Conservation (phyloP, 2,888 invertebrate species). For the Cosmorhoe ocellata region DNA sequence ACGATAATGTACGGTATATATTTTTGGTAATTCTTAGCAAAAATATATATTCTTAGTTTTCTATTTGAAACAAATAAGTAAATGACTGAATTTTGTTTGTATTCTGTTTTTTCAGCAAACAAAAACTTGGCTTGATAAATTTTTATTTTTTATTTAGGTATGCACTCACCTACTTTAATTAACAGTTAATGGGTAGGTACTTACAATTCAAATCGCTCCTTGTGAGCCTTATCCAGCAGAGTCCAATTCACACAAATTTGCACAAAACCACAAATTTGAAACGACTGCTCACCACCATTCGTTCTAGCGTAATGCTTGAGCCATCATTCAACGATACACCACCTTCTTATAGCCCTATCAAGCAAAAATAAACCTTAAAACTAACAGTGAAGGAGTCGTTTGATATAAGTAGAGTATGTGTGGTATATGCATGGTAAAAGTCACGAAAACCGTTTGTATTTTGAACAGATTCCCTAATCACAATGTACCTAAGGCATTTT, state of each 20-base stretch:
- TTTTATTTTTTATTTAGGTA: no score
- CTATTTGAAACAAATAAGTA: no score
- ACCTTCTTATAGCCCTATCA: neutral
- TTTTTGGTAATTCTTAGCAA: no score
- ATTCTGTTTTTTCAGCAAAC: no score
- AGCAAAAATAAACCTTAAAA: constrained; percentile 8
- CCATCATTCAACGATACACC: constrained; percentile 16
- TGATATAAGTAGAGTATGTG: neutral
- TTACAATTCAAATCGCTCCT: neutral
- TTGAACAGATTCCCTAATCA: constrained; percentile 6
- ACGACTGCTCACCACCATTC: constrained; percentile 29
- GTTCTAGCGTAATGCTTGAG: constrained; percentile 29
- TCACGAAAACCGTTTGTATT: constrained; percentile 23
- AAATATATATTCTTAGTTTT: no score
- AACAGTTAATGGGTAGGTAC: neutral
- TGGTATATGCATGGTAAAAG: constrained; percentile 30
- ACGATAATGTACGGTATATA: no score
- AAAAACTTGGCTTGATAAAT: no score
- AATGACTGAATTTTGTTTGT: no score
- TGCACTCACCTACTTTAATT: no score
- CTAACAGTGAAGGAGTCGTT: neutral
- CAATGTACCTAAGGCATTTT: constrained; percentile 1
- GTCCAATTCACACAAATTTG: constrained; percentile 5
- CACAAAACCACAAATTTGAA: constrained; percentile 13
- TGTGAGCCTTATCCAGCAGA: neutral